These are phyloP conservation scores for Ceratotherium simum DNA, from an alignment of 2,113 vertebrate species.

Conservation along the genomic window DNA sequence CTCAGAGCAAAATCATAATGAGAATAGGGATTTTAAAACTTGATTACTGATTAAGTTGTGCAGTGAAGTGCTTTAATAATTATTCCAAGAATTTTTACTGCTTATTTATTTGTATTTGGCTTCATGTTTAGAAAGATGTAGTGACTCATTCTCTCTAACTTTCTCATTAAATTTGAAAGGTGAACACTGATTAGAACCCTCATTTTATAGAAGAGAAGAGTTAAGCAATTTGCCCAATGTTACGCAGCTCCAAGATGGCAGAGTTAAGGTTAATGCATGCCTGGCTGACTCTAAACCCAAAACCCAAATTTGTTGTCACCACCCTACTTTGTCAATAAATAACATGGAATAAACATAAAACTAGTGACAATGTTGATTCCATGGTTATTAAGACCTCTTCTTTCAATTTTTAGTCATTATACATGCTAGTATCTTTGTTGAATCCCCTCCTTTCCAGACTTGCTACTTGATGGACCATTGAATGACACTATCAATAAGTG, in stretches of 20 bases:
- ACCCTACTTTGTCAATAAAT: background rate
- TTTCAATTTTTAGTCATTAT: background rate
- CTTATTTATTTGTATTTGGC: slow-evolving; percentile 21
- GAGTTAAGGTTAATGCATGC: background rate
- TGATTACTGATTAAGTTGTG: slow-evolving; percentile 4
- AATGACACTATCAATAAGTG: background rate
- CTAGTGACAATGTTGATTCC: background rate
- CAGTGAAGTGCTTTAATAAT: background rate
- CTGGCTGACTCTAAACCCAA: background rate
- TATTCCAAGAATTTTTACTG: background rate
- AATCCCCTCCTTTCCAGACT: background rate
- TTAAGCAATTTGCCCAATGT: background rate
- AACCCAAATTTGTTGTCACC: background rate
- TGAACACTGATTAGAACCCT: background rate
- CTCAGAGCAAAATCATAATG: slow-evolving; percentile 1
- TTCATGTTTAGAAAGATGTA: background rate
- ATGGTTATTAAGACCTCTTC: background rate
- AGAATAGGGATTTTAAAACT: slow-evolving; percentile 22
- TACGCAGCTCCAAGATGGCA: fast-evolving
- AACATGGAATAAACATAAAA: background rate
- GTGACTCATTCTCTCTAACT: background rate
- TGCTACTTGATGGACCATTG: background rate
- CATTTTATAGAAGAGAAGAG: background rate
- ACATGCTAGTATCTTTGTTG: background rate
- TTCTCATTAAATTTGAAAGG: background rate